Evolutionary conservation across 2,113 vertebrate species (phyloP).

Genomic region (Guaruba guarouba): DNA sequence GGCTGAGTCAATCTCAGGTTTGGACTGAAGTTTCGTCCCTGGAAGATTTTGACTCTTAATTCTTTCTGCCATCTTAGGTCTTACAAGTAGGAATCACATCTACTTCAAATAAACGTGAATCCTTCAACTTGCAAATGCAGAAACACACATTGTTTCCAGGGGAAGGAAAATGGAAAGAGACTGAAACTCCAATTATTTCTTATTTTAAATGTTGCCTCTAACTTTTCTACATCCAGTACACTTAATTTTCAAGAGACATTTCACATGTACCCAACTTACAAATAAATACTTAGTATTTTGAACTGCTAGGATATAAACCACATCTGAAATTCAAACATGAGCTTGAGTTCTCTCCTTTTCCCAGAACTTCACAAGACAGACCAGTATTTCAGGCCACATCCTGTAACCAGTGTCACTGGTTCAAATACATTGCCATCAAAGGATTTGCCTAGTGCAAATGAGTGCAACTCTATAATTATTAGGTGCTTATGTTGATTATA

Average conservation of each 20-base stretch:
- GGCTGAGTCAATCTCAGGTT: background rate
- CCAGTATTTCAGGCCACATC: constrained; percentile 64
- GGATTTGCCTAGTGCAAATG: constrained; percentile 57
- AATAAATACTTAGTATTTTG: constrained; percentile 5
- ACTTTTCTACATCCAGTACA: background rate
- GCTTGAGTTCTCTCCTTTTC: constrained; percentile 42
- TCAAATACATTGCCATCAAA: constrained; percentile 53
- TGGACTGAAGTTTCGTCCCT: background rate
- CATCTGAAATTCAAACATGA: constrained; percentile 29
- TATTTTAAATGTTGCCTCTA: background rate
- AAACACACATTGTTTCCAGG: background rate
- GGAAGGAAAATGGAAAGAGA: background rate
- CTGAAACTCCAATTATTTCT: background rate
- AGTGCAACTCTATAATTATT: constrained; percentile 62
- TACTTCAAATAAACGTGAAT: background rate
- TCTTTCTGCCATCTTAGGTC: background rate
- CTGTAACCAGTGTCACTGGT: constrained; percentile 61
- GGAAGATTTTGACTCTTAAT: background rate
- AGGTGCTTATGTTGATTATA: constrained; percentile 60
- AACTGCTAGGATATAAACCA: constrained; percentile 1
- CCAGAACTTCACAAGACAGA: constrained; percentile 62
- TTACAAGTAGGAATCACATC: background rate
- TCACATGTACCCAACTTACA: background rate
- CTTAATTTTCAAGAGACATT: background rate
- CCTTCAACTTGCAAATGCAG: background rate